These are phyloP conservation scores for Caranx melampygus DNA, from an alignment of 2,113 vertebrate species.

Conservation along the genomic window DNA sequence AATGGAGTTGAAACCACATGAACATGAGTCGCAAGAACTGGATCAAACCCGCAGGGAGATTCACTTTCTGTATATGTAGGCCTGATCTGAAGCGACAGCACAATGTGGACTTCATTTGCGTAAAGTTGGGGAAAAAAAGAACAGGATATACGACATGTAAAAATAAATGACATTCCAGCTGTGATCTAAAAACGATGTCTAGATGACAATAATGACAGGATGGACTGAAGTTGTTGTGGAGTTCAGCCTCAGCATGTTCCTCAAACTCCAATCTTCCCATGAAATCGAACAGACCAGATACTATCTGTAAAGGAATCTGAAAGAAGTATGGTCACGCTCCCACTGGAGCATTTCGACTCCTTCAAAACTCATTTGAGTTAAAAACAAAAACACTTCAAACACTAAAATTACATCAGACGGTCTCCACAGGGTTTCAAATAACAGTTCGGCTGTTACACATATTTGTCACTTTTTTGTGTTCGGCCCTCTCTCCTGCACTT, in stretches of 20 bases:
- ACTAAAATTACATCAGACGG: not conserved
- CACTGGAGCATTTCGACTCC: not conserved
- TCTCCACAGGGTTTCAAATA: not conserved
- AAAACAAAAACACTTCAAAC: constrained; percentile 10
- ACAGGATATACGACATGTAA: too few species aligned
- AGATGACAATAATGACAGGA: too few species aligned
- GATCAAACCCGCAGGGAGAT: not conserved
- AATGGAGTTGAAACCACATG: not conserved
- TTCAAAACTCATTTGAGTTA: not conserved
- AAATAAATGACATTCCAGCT: not conserved
- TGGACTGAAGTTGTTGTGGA: not conserved
- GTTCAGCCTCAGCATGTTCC: not conserved
- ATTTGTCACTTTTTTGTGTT: not conserved
- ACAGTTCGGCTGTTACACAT: not conserved
- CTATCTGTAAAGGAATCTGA: constrained; percentile 27
- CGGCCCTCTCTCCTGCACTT: not conserved
- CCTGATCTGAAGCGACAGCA: too few species aligned
- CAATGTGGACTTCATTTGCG: too few species aligned
- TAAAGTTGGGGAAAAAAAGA: too few species aligned
- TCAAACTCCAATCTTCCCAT: not conserved
- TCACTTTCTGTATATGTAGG: too few species aligned
- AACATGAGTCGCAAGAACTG: not conserved
- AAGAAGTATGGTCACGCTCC: not conserved
- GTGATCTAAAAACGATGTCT: too few species aligned
- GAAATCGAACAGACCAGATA: not conserved